Percentiles rank a stretch among this genome's conserved stretches.
Conservation (phyloP, 2,888 invertebrate genomes). For the Cordylochernes scorpioides region DNA sequence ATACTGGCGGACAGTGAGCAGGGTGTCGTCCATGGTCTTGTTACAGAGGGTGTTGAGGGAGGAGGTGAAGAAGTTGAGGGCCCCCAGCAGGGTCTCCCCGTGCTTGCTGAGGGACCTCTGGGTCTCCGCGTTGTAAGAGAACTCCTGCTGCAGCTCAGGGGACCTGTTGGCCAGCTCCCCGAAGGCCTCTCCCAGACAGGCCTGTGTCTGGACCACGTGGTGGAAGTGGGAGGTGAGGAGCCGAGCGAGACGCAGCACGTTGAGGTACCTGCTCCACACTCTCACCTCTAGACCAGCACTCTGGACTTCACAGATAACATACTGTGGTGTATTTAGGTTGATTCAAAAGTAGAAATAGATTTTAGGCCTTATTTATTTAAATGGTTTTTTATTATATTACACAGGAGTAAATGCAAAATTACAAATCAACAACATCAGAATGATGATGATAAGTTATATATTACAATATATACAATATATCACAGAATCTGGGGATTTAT, state of each 20-base stretch:
- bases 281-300: too few species aligned
- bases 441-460: too few species aligned
- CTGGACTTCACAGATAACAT: too few species aligned
- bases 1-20: constrained; percentile 45
- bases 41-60: constrained; percentile 83
- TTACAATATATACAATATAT: too few species aligned
- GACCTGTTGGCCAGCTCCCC: constrained; percentile 84
- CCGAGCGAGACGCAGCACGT: constrained; percentile 55
- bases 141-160: constrained; percentile 77
- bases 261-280: too few species aligned
- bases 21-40: constrained; percentile 89
- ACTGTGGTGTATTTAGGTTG: too few species aligned
- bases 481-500: too few species aligned
- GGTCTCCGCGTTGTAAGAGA: constrained; percentile 80
- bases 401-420: too few species aligned
- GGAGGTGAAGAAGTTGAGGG: constrained; percentile 83
- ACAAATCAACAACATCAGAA: too few species aligned
- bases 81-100: constrained; percentile 59
- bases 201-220: constrained; percentile 56
- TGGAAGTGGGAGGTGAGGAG: constrained; percentile 65
- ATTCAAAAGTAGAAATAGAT: too few species aligned
- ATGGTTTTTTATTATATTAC: too few species aligned
- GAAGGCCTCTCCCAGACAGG: constrained; percentile 71
- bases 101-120: constrained; percentile 75
- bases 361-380: too few species aligned